Evolutionary conservation across 2,888 invertebrate genomes (phyloP).

Genomic region (Lycophotia porphyrea): DNA sequence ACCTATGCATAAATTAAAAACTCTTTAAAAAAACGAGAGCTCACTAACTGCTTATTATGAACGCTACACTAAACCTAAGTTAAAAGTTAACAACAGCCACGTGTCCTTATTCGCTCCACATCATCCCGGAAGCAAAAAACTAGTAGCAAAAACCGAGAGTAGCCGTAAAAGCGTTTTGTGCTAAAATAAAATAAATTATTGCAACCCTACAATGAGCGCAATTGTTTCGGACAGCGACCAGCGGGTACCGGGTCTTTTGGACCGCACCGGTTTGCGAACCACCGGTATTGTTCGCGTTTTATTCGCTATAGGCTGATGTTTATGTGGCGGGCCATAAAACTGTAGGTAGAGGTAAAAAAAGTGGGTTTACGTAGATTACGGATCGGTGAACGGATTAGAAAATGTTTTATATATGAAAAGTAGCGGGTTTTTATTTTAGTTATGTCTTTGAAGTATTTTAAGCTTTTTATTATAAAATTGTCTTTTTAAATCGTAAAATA

Average conservation of each 20-base stretch:
- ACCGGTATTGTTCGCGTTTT: conserved; percentile 71
- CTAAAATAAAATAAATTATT: conserved; percentile 84
- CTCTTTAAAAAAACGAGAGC: conserved; percentile 25
- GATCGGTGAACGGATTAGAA: background rate
- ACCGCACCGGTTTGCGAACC: conserved; percentile 74
- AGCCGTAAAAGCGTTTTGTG: conserved; percentile 77
- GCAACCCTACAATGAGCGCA: conserved; percentile 70
- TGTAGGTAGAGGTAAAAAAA: conserved; percentile 16
- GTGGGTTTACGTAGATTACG: conserved; percentile 12
- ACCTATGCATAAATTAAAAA: conserved; percentile 34
- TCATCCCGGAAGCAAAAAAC: conserved; percentile 81
- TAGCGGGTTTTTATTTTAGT: background rate
- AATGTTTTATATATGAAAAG: background rate
- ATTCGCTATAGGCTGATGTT: conserved; percentile 62
- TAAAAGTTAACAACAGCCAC: conserved; percentile 80
- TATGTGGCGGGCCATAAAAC: conserved; percentile 31
- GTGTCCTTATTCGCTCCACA: conserved; percentile 80
- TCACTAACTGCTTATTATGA: conserved; percentile 34
- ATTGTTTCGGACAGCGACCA: conserved; percentile 71
- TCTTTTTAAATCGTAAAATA: background rate
- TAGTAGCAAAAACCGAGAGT: conserved; percentile 84
- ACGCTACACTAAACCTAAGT: conserved; percentile 57
- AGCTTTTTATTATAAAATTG: background rate
- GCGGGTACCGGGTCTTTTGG: conserved; percentile 52
- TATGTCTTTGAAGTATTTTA: background rate